Evolutionary conservation across 30 jellyfish, hydroid and myxozoan genomes (phyloP).

Genomic region (Aurelia aurita): DNA sequence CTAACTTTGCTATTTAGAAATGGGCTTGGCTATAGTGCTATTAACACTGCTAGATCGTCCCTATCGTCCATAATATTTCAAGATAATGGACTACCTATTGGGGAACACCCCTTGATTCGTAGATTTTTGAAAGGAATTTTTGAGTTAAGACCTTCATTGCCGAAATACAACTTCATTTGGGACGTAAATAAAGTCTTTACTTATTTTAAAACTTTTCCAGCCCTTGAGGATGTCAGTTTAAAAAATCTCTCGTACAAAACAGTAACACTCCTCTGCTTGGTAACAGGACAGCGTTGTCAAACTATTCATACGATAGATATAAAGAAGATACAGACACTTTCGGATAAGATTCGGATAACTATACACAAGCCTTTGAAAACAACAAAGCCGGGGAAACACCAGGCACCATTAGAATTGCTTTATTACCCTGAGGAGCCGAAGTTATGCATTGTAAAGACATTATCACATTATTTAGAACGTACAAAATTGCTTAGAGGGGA

Average conservation of each 20-base stretch:
- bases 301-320: constrained; percentile 22
- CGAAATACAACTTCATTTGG: constrained; percentile 33
- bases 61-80: background rate
- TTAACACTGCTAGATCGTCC: background rate
- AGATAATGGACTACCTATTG: no score
- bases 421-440: constrained; percentile 12
- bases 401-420: constrained; percentile 26
- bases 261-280: background rate
- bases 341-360: background rate
- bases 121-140: constrained; percentile 55
- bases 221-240: background rate
- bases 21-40: background rate
- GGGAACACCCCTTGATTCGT: no score
- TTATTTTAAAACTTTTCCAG: background rate
- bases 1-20: background rate
- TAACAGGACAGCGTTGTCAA: constrained; percentile 54
- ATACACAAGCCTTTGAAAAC: constrained; percentile 1
- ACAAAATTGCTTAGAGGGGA: constrained; percentile 6
- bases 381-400: constrained; percentile 35
- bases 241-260: constrained; percentile 1
- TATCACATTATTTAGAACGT: background rate
- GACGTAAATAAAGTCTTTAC: constrained; percentile 35
- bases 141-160: constrained; percentile 58
- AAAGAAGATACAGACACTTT: no score
- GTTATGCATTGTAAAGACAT: constrained; percentile 14